Conservation (phyloP, 1,140 invertebrate genomes). For the Physella acuta region DNA sequence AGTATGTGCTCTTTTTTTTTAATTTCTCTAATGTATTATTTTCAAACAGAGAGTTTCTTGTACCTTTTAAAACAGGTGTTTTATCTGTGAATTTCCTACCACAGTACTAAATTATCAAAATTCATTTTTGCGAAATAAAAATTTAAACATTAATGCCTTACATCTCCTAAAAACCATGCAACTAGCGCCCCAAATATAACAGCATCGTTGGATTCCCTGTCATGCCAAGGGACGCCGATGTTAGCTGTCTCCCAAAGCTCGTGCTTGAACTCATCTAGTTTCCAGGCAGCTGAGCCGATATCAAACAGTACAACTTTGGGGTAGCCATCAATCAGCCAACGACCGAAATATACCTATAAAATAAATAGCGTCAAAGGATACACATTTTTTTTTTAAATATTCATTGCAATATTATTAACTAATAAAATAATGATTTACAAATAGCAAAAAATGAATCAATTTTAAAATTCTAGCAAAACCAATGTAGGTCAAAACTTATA, state of each 20-base stretch:
- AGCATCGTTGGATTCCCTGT: conserved; percentile 95
- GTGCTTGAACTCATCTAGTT: conserved; percentile 93
- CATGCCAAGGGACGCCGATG: conserved; percentile 91
- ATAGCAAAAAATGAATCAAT: too few species aligned
- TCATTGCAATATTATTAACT: background rate
- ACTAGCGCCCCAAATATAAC: conserved; percentile 95
- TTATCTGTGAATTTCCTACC: too few species aligned
- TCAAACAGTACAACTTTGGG: conserved; percentile 98
- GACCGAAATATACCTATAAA: conserved; percentile 80
- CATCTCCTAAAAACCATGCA: conserved; percentile 87
- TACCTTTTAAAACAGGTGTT: too few species aligned
- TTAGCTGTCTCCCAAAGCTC: conserved; percentile 65
- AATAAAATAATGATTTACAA: background rate
- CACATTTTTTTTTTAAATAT: background rate
- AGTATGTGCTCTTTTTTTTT: too few species aligned
- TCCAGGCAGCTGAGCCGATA: conserved; percentile 93
- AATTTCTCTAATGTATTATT: too few species aligned
- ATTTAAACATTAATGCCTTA: too few species aligned
- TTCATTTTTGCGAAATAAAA: too few species aligned
- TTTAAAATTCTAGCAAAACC: too few species aligned
- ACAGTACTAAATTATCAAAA: too few species aligned
- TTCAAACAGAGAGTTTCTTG: too few species aligned
- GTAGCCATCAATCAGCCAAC: conserved; percentile 99
- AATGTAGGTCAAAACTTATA: too few species aligned
- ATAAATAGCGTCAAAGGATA: too few species aligned